Base-by-base conservation (phyloP, 2,888 invertebrate species). In the Oscheius sp. region DNA sequence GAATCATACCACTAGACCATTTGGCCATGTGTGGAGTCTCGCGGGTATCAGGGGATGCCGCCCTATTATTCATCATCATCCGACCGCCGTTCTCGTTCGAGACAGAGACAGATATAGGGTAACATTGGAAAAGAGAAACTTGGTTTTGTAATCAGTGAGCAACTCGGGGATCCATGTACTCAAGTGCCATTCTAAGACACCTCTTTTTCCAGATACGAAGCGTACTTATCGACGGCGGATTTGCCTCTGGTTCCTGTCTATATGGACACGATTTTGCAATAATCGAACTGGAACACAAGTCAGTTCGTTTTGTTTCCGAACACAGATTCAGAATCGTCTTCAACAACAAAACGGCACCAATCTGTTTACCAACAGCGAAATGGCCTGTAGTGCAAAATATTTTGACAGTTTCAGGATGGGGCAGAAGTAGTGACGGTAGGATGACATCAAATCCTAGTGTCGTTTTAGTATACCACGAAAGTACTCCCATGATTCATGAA, bases 201-300 rank as follows among this genome's bases (percentile, higher is more conserved):
- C 3, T 5, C 4, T 10, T 32, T 29, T 62, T 75, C 66, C 58
- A 87, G 84, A 87, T 87, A 42, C 70, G 83, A 48, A 81, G 82
- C 57, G 84, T 87, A 4, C 74, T 83, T n/a, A 72, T 87, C 7
- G 87, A 87, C 62, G 81, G 80, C 3, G 82, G 80, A 2, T 87
- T 87, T 66, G 84, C 84, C 2, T 66, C 75, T 3, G 73, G 76
- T 13, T 76, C 75, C 53, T 87, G 88, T 57, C 59, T 76, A 7
- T 70, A 74, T 13, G 88, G 88, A 1, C 87, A 88, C 60, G 88
- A 88, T 70, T 87, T 86, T 85, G 88, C 87, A 0, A 86, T 86
- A 51, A 83, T 87, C 10, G 88, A 88, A 76, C 62, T 86, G 35
- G 86, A 86, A 50, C 76, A 84, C 11, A 75, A 76, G 72, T 78